These are phyloP conservation scores for Calameuta idolon DNA, from an alignment of 2,888 invertebrate species.

Conservation along the genomic window DNA sequence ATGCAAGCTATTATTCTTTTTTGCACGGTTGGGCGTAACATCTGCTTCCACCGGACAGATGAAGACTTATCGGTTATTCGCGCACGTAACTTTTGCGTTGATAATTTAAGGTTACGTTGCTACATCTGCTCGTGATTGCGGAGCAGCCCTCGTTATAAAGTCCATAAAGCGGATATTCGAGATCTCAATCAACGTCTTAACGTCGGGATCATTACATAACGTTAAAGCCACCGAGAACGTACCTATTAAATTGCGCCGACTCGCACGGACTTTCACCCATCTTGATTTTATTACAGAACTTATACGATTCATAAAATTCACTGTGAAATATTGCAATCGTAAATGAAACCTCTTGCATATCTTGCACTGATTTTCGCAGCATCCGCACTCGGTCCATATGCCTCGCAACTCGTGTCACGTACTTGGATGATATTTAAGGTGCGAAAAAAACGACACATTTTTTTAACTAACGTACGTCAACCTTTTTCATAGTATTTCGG, in stretches of 20 bases:
- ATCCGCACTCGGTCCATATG: too few species aligned
- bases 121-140: conserved; percentile 31
- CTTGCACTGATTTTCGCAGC: too few species aligned
- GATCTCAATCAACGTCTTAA: conserved; percentile 26
- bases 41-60: too few species aligned
- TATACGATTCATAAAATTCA: conserved; percentile 33
- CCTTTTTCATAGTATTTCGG: too few species aligned
- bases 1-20: too few species aligned
- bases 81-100: conserved; percentile 5
- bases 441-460: too few species aligned
- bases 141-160: conserved; percentile 14
- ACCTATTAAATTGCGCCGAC: background rate
- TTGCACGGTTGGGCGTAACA: too few species aligned
- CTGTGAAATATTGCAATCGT: conserved; percentile 26
- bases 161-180: conserved; percentile 23
- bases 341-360: background rate
- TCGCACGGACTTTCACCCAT: conserved; percentile 22
- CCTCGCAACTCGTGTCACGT: background rate
- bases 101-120: conserved; percentile 14
- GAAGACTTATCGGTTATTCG: too few species aligned
- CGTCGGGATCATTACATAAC: conserved; percentile 18
- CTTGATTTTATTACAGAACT: conserved; percentile 29
- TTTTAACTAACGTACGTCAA: too few species aligned
- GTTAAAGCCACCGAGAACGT: conserved; percentile 1
- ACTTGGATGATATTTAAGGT: conserved; percentile 20